Percentiles rank a stretch among this genome's conserved stretches.
Conservation (phyloP, 1,140 invertebrate species). For the Lepidurus arcticus region DNA sequence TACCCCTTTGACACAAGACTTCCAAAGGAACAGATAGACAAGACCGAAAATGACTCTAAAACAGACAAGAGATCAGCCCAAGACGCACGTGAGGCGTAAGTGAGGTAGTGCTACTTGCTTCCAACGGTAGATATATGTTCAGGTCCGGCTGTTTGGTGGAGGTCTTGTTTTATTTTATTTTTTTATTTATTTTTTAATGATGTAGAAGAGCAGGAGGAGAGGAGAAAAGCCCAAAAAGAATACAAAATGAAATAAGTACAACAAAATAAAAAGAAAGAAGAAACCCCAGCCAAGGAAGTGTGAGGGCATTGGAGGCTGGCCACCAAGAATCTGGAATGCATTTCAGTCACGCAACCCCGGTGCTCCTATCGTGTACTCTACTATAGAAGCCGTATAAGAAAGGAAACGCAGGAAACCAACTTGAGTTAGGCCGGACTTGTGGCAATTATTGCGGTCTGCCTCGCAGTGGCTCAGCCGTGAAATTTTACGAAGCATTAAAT, state of each 20-base stretch:
- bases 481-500: no score
- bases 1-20: no score
- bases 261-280: no score
- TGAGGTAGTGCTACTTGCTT: slow-evolving; percentile 11
- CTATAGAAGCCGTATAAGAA: background rate
- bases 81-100: slow-evolving; percentile 20
- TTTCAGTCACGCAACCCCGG: background rate
- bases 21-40: background rate
- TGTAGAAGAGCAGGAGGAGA: background rate
- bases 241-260: no score
- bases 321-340: slow-evolving; percentile 1
- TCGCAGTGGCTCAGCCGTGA: no score
- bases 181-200: background rate
- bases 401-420: no score
- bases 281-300: background rate
- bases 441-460: no score
- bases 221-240: background rate
- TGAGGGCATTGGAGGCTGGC: background rate
- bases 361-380: background rate
- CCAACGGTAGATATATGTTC: background rate
- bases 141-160: background rate
- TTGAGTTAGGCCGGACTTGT: no score
- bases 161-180: no score
- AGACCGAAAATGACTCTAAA: background rate
- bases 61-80: background rate